These are phyloP conservation scores for Scaptomyza hsui DNA, from an alignment of 1,140 invertebrate genomes.

Conservation along the genomic window DNA sequence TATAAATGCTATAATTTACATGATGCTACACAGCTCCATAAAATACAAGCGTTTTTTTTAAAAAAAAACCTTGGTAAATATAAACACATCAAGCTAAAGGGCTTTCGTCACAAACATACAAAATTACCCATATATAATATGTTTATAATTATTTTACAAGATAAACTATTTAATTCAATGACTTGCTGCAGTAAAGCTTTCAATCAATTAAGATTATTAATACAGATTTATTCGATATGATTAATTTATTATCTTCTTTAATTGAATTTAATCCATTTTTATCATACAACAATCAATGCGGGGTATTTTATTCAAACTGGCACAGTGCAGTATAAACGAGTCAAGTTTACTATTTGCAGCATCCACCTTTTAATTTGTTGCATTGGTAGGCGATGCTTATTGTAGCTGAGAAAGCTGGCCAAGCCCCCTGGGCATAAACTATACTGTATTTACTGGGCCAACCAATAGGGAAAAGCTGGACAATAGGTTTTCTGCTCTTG, in stretches of 20 bases:
- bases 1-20: conserved; percentile 39
- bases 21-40: conserved; percentile 4
- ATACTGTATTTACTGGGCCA: conserved; percentile 17
- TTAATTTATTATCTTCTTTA: neutral
- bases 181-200: neutral
- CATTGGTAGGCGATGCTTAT: conserved; percentile 25
- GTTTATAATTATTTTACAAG: neutral
- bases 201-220: neutral
- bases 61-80: neutral
- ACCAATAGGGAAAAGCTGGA: neutral
- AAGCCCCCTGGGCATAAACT: conserved; percentile 33
- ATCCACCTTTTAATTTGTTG: conserved; percentile 36
- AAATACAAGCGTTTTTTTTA: neutral
- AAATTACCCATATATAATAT: neutral
- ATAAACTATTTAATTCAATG: neutral
- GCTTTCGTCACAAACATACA: neutral
- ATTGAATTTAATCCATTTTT: conserved; percentile 3
- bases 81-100: neutral
- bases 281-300: neutral
- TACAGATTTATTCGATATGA: neutral
- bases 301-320: too few species aligned
- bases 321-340: neutral
- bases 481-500: conserved; percentile 31
- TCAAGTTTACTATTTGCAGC: conserved; percentile 11
- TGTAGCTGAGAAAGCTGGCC: conserved; percentile 23